phyloP scores from a whole-genome alignment of 2,113 vertebrate species.

The Paradoxurus hermaphroditus region DNA sequence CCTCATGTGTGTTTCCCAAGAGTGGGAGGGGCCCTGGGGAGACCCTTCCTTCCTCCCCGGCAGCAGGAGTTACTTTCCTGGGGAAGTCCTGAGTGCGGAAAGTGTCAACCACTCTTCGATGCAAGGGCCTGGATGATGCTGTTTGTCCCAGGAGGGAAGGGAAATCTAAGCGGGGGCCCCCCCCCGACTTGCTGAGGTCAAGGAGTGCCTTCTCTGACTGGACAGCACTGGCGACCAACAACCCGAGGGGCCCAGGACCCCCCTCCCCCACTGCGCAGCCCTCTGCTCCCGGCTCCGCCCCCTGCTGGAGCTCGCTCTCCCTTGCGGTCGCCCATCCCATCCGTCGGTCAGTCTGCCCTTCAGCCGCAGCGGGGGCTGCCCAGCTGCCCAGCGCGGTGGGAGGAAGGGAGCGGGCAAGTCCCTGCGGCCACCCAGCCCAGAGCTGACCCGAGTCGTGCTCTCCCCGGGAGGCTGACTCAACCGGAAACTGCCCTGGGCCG shows the following conservation, averaged over 20 bases:
- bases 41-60: not conserved
- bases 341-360: rapidly evolving
- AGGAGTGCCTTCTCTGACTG: not conserved
- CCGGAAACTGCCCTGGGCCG: not conserved
- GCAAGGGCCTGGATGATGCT: not conserved
- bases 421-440: not conserved
- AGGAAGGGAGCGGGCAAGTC: not conserved
- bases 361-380: rapidly evolving
- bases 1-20: not conserved
- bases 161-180: not conserved
- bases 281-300: not conserved
- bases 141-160: not conserved
- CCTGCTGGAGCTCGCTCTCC: no score
- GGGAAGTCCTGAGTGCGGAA: not conserved
- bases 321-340: not conserved
- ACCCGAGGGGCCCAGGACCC: not conserved
- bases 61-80: no score
- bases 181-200: not conserved
- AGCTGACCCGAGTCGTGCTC: rapidly evolving
- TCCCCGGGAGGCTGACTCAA: not conserved
- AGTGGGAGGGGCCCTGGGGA: not conserved
- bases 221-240: rapidly evolving
- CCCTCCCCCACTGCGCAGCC: no score
- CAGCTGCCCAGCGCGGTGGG: rapidly evolving
- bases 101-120: not conserved